phyloP scores from a whole-genome alignment of 1,140 invertebrate genomes.

The Macrotrachela quadricornifera region DNA sequence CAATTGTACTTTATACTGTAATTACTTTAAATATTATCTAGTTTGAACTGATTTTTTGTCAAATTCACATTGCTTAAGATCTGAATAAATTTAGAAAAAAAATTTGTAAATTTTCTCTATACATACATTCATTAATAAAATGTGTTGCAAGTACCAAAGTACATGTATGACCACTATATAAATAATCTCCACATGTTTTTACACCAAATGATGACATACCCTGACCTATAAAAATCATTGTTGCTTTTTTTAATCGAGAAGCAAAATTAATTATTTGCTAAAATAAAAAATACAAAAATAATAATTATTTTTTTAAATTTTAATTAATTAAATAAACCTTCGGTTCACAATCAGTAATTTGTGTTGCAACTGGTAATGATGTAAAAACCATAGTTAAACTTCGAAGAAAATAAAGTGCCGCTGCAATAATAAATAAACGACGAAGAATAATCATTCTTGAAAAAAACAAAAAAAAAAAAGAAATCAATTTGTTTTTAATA shows the following conservation, averaged over 20 bases:
- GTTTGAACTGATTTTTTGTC: too few relatives aligned
- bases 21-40: too few relatives aligned
- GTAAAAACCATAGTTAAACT: slow-evolving; percentile 98
- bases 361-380: slow-evolving; percentile 45
- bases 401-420: slow-evolving; percentile 80
- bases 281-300: background rate
- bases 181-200: slow-evolving; percentile 91
- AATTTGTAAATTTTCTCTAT: too few relatives aligned
- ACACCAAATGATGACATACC: slow-evolving; percentile 95
- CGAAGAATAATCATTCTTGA: slow-evolving; percentile 62
- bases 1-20: too few relatives aligned
- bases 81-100: too few relatives aligned
- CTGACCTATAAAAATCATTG: slow-evolving; percentile 78
- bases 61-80: too few relatives aligned
- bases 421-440: slow-evolving; percentile 77
- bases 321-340: slow-evolving; percentile 1
- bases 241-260: slow-evolving; percentile 48
- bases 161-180: slow-evolving; percentile 96
- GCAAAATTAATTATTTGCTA: slow-evolving; percentile 34
- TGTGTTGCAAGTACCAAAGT: slow-evolving; percentile 88
- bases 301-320: background rate
- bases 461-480: too few relatives aligned
- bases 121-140: slow-evolving; percentile 98
- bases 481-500: too few relatives aligned
- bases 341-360: background rate